These are phyloP conservation scores for Chrysodeixis includens DNA, from an alignment of 2,888 invertebrate genomes.

Conservation along the genomic window DNA sequence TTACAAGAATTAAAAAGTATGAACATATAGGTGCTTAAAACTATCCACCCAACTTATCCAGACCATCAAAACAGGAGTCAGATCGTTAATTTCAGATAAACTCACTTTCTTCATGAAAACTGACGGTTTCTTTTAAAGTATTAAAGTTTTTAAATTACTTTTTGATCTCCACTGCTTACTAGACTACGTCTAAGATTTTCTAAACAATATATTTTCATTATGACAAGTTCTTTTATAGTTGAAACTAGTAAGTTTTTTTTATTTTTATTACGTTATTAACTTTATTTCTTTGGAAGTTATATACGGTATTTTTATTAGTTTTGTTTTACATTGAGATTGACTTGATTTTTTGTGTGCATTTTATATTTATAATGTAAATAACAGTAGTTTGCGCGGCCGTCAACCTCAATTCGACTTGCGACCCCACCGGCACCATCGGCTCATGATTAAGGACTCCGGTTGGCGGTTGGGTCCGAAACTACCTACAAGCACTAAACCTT, in stretches of 20 bases:
- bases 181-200: constrained; percentile 25
- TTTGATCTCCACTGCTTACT: constrained; percentile 35
- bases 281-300: neutral
- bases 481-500: too few relatives aligned
- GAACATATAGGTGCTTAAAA: neutral
- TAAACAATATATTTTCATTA: constrained; percentile 43
- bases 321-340: neutral
- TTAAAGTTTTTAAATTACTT: constrained; percentile 48
- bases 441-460: too few relatives aligned
- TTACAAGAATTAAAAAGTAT: too few relatives aligned
- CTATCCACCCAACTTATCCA: neutral
- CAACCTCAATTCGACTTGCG: too few relatives aligned
- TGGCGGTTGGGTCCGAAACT: too few relatives aligned
- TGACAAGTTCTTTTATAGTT: constrained; percentile 23
- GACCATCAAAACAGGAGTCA: constrained; percentile 1
- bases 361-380: too few relatives aligned
- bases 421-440: too few relatives aligned
- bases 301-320: neutral
- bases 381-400: too few relatives aligned
- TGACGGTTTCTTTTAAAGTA: constrained; percentile 43
- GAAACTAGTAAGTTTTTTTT: neutral
- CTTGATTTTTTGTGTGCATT: too few relatives aligned
- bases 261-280: neutral
- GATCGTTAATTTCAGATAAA: constrained; percentile 31
- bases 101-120: constrained; percentile 21